Conservation (phyloP, 1,140 invertebrate species). For the Zaprionus capensis region DNA sequence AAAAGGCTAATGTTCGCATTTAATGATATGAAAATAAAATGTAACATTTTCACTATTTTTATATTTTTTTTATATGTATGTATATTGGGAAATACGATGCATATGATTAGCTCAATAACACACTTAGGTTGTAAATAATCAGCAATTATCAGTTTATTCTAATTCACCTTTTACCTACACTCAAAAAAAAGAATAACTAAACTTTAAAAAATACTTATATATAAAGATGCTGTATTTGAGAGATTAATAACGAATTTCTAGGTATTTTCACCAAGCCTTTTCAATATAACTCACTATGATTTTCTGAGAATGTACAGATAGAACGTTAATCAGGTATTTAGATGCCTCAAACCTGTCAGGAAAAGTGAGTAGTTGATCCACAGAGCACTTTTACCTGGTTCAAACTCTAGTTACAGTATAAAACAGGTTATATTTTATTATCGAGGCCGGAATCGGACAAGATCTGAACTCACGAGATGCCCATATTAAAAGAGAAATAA, state of each 20-base stretch:
- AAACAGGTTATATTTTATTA: constrained; percentile 35
- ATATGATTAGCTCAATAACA: not conserved
- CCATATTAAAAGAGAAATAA: not conserved
- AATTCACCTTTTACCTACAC: not conserved
- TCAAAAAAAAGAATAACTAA: not conserved
- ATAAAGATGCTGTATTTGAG: not conserved
- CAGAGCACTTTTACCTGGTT: constrained; percentile 2
- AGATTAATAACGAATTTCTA: not conserved
- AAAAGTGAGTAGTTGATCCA: constrained; percentile 10
- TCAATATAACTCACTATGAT: not conserved
- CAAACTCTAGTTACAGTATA: not conserved
- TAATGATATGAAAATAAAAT: not conserved
- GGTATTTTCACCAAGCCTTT: not conserved
- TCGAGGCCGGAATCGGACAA: not conserved
- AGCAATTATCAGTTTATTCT: not conserved
- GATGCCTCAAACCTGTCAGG: not conserved
- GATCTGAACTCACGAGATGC: constrained; percentile 1
- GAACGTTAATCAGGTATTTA: not conserved
- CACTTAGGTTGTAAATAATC: not conserved
- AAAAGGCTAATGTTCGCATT: not conserved
- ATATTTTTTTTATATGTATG: not conserved
- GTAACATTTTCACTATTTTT: not conserved
- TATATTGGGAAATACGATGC: not conserved
- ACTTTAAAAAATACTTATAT: not conserved
- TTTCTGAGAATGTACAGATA: not conserved